Base-by-base conservation (phyloP, 2,888 invertebrate species). In the Ditylenchus weischeri region DNA sequence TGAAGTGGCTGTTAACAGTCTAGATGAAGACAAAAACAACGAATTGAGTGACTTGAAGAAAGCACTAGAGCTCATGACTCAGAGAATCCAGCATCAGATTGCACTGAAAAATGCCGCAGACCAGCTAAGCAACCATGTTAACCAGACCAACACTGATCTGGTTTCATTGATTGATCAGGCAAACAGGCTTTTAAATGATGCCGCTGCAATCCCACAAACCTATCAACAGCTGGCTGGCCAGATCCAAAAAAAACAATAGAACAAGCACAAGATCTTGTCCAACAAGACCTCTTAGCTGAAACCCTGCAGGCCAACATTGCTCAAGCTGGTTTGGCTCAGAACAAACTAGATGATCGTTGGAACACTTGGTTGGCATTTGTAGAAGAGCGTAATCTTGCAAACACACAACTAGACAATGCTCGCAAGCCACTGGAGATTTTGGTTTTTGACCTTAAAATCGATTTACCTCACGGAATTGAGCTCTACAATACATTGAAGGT, bases 311-410 rank as follows among this genome's bases (percentile, higher is more conserved):
- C 10, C 8, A 21, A 66, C 60, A 58, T 66, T 59, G 71, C 64
- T 23, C 48, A 71, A 47, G 69, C 69, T 19, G 29, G 67, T n/a
- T 23, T 29, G 18, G 57, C 57, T 19, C 49, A 50, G 18, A 23
- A 69, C 35, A 43, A 15, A 48, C 19, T 51, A 15, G 71, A 19
- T n/a, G 57, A 70, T 29, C 50, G 57, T 11, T 49, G 59, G 58
- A 49, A 60, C 21, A 29, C 35, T 29, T 69, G 69, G 69, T 21
- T 8, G 29, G n/a, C 50, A 51, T 79, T 79, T 54, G 70, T 75
- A 8, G 66, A 65, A 3, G 68, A 71, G 38, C 75, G 75, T 19
- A 76, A 78, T 48, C 65, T 66, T 11, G 71, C 74, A 21, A 75
- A 74, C 57, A 43, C n/a, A 6, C 48, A 65, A 48, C 36, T 70